Evolutionary conservation across 2,113 vertebrate species (phyloP).

Genomic region (Myanophis thanlyinensis): DNA sequence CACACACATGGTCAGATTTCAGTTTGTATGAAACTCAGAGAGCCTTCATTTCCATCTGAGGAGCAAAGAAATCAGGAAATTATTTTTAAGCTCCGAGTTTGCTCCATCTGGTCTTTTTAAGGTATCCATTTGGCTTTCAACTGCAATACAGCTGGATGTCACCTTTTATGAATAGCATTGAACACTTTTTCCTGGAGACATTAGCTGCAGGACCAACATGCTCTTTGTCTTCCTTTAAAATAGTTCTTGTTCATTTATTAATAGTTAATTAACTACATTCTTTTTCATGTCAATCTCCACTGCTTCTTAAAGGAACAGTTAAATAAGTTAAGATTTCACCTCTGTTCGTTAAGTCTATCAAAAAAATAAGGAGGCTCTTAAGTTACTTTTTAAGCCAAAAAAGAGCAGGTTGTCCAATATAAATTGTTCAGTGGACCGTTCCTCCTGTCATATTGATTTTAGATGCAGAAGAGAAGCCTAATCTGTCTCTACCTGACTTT

Average conservation of each 20-base stretch:
- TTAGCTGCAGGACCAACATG: neutral
- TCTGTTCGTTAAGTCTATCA: neutral
- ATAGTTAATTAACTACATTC: neutral
- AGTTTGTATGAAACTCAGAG: neutral
- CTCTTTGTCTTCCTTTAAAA: neutral
- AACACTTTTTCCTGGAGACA: neutral
- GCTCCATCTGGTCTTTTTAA: neutral
- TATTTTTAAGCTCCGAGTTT: neutral
- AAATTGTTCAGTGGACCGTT: neutral
- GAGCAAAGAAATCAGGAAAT: neutral
- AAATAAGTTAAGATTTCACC: neutral
- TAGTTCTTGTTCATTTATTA: neutral
- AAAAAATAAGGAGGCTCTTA: neutral
- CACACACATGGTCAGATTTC: neutral
- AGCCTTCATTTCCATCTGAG: neutral
- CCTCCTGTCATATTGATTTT: neutral
- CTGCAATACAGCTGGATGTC: neutral
- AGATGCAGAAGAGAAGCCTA: neutral
- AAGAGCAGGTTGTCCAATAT: neutral
- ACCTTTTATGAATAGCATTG: neutral
- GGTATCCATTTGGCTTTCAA: neutral
- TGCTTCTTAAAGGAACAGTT: neutral
- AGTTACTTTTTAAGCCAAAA: neutral
- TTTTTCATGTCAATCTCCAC: neutral
- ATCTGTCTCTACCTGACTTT: neutral